Conservation (phyloP, 2,113 vertebrate genomes). For the Saccopteryx leptura region DNA sequence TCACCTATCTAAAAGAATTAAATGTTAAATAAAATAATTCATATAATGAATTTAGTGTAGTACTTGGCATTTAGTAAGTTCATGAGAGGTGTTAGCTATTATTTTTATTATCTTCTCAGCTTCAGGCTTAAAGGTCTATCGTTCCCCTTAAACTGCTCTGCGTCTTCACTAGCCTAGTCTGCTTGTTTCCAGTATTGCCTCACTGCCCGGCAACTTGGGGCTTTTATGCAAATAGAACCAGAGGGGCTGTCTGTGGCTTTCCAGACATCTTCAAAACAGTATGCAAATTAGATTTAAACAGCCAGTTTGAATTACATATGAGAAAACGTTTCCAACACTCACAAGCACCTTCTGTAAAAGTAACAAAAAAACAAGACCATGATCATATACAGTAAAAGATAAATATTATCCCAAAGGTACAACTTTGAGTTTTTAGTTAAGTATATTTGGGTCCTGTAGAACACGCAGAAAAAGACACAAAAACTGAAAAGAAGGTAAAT, state of each 20-base stretch:
- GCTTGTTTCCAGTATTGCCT: not conserved
- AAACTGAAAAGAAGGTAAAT: not conserved
- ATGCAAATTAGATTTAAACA: not conserved
- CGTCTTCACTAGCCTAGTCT: not conserved
- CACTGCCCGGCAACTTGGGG: not conserved
- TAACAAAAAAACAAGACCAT: not conserved
- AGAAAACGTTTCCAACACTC: not conserved
- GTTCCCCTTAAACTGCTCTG: not conserved
- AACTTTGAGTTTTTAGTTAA: constrained; percentile 47
- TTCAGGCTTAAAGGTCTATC: not conserved
- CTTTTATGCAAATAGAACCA: not conserved
- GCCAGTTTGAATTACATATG: not conserved
- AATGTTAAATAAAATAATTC: constrained; percentile 41
- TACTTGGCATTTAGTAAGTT: not conserved
- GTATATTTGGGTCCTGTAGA: not conserved
- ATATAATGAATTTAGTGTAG: not conserved
- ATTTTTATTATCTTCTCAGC: not conserved
- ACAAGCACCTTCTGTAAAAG: not conserved
- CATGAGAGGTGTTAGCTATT: not conserved
- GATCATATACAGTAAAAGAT: not conserved
- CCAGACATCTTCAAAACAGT: not conserved
- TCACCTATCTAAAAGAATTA: not conserved
- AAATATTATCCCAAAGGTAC: not conserved
- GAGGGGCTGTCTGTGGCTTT: not conserved
- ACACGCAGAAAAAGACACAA: not conserved